Percentiles rank a stretch among this genome's conserved stretches.
Evolutionary conservation across 2,888 invertebrate genomes (phyloP).

Genomic region (Machimus rusticus): DNA sequence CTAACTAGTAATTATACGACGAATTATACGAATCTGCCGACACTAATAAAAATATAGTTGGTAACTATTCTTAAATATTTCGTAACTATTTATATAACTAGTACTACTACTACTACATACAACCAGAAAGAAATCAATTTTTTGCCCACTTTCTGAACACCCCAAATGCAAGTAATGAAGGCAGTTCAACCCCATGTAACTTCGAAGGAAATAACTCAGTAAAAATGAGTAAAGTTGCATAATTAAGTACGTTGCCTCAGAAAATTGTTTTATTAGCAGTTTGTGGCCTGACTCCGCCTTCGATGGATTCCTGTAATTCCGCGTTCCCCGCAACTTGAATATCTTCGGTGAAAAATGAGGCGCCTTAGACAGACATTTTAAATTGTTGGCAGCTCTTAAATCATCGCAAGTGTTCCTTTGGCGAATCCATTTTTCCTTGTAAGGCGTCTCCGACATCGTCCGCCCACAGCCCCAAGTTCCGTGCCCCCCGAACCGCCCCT

Average conservation of each 20-base stretch:
- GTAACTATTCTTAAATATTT: no score
- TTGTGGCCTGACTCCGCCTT: not conserved
- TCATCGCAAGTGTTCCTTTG: slow-evolving; percentile 37
- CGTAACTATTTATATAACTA: no score
- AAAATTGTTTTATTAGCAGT: not conserved
- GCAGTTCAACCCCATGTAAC: not conserved
- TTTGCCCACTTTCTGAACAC: not conserved
- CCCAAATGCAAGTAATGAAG: not conserved
- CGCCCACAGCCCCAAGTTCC: not conserved
- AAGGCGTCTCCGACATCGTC: not conserved
- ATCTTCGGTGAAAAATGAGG: slow-evolving; percentile 28
- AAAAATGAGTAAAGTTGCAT: not conserved
- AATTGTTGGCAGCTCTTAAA: slow-evolving; percentile 38
- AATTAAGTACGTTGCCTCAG: not conserved
- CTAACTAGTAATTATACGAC: no score
- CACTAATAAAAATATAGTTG: no score
- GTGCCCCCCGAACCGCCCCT: not conserved
- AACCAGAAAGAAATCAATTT: not conserved
- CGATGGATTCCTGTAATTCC: slow-evolving; percentile 7
- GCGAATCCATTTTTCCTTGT: slow-evolving; percentile 36
- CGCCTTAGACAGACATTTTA: slow-evolving; percentile 37
- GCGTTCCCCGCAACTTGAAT: not conserved
- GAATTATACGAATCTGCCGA: no score
- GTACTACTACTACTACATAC: not conserved
- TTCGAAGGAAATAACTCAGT: not conserved